Percentiles rank a stretch among this genome's conserved stretches.
Conservation (phyloP, 2,113 vertebrate species). For the Cervus canadensis region DNA sequence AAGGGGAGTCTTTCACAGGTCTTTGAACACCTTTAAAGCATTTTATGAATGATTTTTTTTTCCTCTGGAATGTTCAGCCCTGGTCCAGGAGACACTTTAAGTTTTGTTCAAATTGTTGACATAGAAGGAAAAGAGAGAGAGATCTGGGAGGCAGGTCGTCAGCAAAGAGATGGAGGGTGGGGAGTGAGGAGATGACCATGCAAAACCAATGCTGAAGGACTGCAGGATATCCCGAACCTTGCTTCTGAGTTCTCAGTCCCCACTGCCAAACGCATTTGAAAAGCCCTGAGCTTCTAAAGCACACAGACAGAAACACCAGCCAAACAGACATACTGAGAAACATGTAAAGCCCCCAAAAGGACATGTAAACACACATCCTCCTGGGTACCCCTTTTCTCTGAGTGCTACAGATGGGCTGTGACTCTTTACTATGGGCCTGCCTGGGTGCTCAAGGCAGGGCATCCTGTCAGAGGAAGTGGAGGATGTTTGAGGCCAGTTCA, state of each 20-base stretch:
- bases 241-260: background rate
- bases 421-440: background rate
- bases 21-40: background rate
- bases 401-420: background rate
- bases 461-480: background rate
- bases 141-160: background rate
- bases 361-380: background rate
- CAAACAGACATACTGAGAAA: background rate
- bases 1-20: background rate
- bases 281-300: background rate
- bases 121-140: background rate
- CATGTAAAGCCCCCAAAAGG: background rate
- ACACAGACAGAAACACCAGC: background rate
- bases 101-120: background rate
- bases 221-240: background rate
- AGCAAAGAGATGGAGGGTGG: background rate
- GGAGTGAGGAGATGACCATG: background rate
- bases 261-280: background rate
- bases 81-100: background rate
- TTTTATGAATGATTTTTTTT: background rate
- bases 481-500: background rate
- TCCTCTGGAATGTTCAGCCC: background rate
- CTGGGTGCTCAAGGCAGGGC: background rate
- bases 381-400: background rate
- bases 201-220: background rate